These are phyloP conservation scores for Tribolium madens DNA, from an alignment of 1,140 invertebrate genomes.

Conservation along the genomic window DNA sequence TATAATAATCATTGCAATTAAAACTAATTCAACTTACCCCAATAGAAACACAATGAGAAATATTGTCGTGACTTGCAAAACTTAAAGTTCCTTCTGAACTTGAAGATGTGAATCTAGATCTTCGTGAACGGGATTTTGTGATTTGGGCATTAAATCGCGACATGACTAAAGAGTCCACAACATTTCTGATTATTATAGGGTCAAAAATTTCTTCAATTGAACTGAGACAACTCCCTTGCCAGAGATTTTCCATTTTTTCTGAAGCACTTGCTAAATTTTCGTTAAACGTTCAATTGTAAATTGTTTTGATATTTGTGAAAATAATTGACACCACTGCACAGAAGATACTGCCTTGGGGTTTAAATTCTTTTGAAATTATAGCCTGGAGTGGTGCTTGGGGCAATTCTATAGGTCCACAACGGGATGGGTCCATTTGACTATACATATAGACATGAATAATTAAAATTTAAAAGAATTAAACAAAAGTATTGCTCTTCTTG, in stretches of 20 bases:
- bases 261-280: not conserved
- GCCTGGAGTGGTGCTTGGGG: too few relatives aligned
- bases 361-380: too few relatives aligned
- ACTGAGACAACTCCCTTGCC: not conserved
- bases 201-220: not conserved
- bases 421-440: too few relatives aligned
- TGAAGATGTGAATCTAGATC: not conserved
- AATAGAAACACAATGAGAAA: not conserved
- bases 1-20: not conserved
- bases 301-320: not conserved
- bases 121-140: not conserved
- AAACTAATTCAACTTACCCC: not conserved
- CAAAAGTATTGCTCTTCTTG: too few relatives aligned
- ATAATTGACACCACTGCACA: too few relatives aligned
- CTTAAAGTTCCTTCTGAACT: not conserved
- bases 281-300: not conserved
- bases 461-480: too few relatives aligned
- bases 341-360: too few relatives aligned
- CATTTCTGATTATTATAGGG: not conserved
- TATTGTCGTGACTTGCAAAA: not conserved
- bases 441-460: too few relatives aligned
- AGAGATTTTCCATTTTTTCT: not conserved
- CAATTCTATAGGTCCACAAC: too few relatives aligned
- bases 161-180: not conserved
- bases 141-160: not conserved